Evolutionary conservation across 2,113 vertebrate genomes (phyloP).

Genomic region (Microcebus ravelobensis): DNA sequence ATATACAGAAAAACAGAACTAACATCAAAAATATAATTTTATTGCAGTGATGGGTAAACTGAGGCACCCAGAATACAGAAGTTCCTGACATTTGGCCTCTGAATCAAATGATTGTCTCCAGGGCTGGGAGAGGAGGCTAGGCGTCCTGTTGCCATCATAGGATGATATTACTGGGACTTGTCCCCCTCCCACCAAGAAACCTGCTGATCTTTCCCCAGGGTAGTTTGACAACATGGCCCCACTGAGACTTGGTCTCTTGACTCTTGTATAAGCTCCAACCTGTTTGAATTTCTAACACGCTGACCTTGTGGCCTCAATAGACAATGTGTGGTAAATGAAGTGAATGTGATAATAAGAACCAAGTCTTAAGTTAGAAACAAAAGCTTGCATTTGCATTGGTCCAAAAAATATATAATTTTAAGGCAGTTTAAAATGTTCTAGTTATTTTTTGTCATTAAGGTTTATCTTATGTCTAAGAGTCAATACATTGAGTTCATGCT

Average conservation of each 20-base stretch:
- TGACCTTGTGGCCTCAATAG: fast-evolving
- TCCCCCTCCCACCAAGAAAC: neutral
- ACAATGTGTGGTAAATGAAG: neutral
- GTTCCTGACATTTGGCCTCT: neutral
- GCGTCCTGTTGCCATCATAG: neutral
- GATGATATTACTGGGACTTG: too few relatives aligned
- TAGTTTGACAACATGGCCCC: too few relatives aligned
- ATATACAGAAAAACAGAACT: neutral
- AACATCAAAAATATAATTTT: neutral
- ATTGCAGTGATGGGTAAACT: neutral
- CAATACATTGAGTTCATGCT: neutral
- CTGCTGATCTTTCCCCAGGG: neutral
- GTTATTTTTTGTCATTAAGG: neutral
- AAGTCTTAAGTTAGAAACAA: neutral
- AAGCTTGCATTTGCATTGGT: too few relatives aligned
- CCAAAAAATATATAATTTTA: neutral
- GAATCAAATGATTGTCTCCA: neutral
- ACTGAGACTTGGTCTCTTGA: neutral
- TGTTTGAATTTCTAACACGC: neutral
- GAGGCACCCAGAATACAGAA: neutral
- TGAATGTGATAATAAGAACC: neutral
- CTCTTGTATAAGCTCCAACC: neutral
- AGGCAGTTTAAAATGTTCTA: neutral
- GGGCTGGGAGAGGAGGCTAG: neutral
- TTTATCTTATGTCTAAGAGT: neutral